Percentiles rank a stretch among this genome's conserved stretches.
phyloP scores from a whole-genome alignment of 2,113 vertebrate genomes.

The Leucoraja erinaceus region DNA sequence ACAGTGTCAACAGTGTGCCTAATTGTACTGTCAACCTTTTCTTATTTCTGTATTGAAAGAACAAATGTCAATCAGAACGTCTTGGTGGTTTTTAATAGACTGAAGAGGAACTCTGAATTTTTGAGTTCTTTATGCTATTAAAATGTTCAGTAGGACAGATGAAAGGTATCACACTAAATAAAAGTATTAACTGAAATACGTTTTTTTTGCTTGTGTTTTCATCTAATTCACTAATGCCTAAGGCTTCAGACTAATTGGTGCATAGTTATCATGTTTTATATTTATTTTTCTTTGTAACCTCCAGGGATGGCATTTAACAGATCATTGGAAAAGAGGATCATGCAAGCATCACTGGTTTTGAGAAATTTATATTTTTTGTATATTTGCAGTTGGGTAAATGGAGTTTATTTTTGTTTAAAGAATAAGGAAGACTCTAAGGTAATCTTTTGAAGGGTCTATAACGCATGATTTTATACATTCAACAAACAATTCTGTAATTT shows the following conservation, averaged over 20 bases:
- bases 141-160: slow-evolving; percentile 74
- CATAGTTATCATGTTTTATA: background rate
- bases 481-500: too few species aligned
- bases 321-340: background rate
- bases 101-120: slow-evolving; percentile 67
- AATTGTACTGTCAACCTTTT: slow-evolving; percentile 78
- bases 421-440: background rate
- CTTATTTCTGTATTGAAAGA: slow-evolving; percentile 61
- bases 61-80: slow-evolving; percentile 67
- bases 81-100: slow-evolving; percentile 70
- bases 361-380: background rate
- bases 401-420: background rate
- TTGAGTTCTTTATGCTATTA: slow-evolving; percentile 78
- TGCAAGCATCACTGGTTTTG: background rate
- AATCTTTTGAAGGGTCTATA: background rate
- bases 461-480: background rate
- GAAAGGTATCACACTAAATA: slow-evolving; percentile 89
- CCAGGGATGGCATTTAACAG: too few species aligned
- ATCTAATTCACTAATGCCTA: background rate
- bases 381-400: background rate
- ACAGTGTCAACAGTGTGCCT: slow-evolving; percentile 96
- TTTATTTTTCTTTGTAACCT: background rate
- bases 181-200: slow-evolving; percentile 78
- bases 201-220: slow-evolving; percentile 40
- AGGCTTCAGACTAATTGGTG: background rate